Base-by-base conservation (phyloP, 37 sponge, comb jelly and placozoan genomes). In the Aphrocallistes beatrix region DNA sequence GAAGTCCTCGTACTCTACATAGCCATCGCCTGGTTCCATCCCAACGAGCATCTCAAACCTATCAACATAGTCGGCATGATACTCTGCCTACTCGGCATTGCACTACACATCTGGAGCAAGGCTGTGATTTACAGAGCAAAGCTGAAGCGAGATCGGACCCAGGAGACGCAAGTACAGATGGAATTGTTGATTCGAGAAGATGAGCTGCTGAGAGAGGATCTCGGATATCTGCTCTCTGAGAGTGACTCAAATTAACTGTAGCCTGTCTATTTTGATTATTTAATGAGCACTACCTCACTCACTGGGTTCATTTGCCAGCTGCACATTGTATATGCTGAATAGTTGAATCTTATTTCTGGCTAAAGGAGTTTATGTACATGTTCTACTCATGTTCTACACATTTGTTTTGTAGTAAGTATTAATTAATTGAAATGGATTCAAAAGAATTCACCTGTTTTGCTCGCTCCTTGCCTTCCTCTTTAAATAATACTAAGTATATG, bases 61-160 rank as follows among this genome's bases (percentile, higher is more conserved):
- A 39, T 97, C 82, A 97, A 97, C 83, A 85, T 93, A 19, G 82
- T 82, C 34, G 98, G 98, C 1, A 91, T 94, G 91, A 89, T 90
- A 21, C 83, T 97, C 39, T 97, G 98, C 87, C 60, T 97, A 36
- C 10, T 82, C 1, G 98, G 98, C 28, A 92, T 97, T 23, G 37
- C 90, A 37, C 83, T 91, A 1, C 98, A 97, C 40, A 90, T 92
- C 37, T 60, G 75, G 75, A 60, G n/a, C 75, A 60, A 60, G n/a
- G 75, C 75, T 3, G 3, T 60, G 25, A 19, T 32, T 6, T 13
- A 60, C 21, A 60, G 34, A 60, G 34, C 75, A 3, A 60, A 13
- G 21, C 32, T 32, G 25, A 28, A 13, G 21, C 28, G 8, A 6
- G 32, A 60, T 3, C n/a, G 28, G 10, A 13, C 25, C n/a, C 25